Evolutionary conservation across 2,888 invertebrate species (phyloP).

Genomic region (Tridacna crocea): DNA sequence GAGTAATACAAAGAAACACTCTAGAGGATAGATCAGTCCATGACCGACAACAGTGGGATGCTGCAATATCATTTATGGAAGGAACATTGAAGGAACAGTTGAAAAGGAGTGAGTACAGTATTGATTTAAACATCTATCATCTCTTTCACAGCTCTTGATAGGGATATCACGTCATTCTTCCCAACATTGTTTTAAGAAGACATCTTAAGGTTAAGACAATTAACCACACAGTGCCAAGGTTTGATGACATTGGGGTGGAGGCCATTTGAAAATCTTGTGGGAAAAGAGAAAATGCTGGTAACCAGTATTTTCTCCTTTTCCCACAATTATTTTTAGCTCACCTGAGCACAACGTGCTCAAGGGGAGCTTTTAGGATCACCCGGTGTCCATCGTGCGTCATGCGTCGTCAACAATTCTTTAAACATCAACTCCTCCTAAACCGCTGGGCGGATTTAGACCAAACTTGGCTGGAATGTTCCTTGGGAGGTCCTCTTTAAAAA

Average conservation of each 20-base stretch:
- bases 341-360: no score
- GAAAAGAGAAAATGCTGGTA: not conserved
- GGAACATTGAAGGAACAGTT: conserved; percentile 91
- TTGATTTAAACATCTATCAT: not conserved
- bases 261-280: not conserved
- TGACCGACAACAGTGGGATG: conserved; percentile 96
- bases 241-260: no score
- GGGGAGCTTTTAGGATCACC: no score
- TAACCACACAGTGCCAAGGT: no score
- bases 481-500: no score
- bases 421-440: no score
- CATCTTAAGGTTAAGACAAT: no score
- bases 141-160: no score
- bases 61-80: conserved; percentile 95
- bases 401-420: no score
- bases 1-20: conserved; percentile 96
- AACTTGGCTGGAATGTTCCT: no score
- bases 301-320: not conserved
- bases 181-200: not conserved
- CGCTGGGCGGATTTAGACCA: no score
- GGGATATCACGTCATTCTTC: not conserved
- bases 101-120: conserved; percentile 81
- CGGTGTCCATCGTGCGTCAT: no score
- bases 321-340: not conserved
- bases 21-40: conserved; percentile 94